Evolutionary conservation across 2,888 invertebrate genomes (phyloP), one percentile per base, ranked within the genome.

Genomic region (Macrosoma leucophasiata): DNA sequence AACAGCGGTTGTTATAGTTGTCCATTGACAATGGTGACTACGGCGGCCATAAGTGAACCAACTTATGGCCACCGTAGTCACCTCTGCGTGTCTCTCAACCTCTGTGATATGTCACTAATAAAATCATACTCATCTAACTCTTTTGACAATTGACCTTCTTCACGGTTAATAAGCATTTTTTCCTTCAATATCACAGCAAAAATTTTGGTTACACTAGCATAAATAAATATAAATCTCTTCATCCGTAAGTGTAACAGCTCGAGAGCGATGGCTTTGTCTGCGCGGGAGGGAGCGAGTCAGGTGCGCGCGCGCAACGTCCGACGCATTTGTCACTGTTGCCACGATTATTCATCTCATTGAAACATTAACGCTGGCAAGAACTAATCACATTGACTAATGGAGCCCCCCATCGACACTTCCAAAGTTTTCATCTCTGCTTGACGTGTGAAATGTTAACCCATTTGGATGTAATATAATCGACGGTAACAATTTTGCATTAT

Each of bases 311-410:
- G 77, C 78, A 64, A 55, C n/a, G n/a, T n/a, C 62, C 63, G 55
- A 59, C 61, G 61, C 82, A 84, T 84, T 82, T 82, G 84, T 84
- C 84, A 82, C 78, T 84, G 84, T 82, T 63, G 58, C 67, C 65
- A 72, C 67, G 72, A 82, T 82, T 81, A 81, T 79, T 84, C 81
- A 84, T 84, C 76, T 76, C 79, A 81, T 81, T 81, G 82, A 78
- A 78, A 79, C 81, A 81, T 84, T 82, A 81, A 76, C 71, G 70
- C 67, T 66, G 61, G 62, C 56, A 69, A 69, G 73, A 82, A 77
- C 79, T 82, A 82, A 84, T 84, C 82, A 82, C 68, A 63, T 67
- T 78, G 75, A 82, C 84, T 82, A 82, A 84, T 82, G 82, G 77
- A 74, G 62, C 78, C 82, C 81, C 81, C 82, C 81, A 81, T 81